Percentiles rank a stretch among this genome's conserved stretches.
Conservation (phyloP, 2,113 vertebrate genomes). For the Phainopepla nitens region DNA sequence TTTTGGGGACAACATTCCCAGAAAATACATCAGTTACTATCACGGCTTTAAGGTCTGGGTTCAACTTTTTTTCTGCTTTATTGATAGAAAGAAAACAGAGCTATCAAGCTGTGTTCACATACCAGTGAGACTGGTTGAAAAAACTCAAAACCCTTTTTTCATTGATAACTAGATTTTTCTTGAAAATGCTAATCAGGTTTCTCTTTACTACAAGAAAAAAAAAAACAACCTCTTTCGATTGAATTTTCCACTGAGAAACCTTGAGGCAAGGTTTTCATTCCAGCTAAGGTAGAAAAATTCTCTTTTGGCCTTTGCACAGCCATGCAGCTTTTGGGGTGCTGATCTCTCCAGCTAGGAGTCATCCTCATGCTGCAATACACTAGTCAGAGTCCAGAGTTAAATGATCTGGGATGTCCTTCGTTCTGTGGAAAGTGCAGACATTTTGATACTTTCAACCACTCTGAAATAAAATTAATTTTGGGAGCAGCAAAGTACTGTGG, state of each 20-base stretch:
- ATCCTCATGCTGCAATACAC: not conserved
- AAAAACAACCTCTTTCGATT: not conserved
- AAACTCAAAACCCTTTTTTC: not conserved
- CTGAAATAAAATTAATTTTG: not conserved
- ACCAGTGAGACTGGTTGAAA: not conserved
- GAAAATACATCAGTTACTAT: not conserved
- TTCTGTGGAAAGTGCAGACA: not conserved
- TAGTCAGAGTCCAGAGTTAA: not conserved
- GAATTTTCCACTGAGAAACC: not conserved
- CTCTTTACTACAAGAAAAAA: not conserved
- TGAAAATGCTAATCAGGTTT: not conserved
- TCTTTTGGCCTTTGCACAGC: not conserved
- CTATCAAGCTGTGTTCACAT: not conserved
- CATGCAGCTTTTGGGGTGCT: not conserved
- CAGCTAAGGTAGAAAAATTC: not conserved
- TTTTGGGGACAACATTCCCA: not conserved
- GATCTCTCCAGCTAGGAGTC: not conserved
- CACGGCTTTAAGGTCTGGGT: not conserved
- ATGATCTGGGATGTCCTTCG: not conserved
- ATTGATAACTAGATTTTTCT: not conserved
- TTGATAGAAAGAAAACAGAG: not conserved
- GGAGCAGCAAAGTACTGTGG: not conserved
- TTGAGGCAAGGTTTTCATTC: not conserved
- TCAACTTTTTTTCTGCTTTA: not conserved
- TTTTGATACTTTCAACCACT: not conserved